A percentile compares a stretch with the other conserved stretches of the same genome.
Evolutionary conservation across 2,797 vertebrate genomes (phyloP).

Genomic region (Micrastur ruficollis): DNA sequence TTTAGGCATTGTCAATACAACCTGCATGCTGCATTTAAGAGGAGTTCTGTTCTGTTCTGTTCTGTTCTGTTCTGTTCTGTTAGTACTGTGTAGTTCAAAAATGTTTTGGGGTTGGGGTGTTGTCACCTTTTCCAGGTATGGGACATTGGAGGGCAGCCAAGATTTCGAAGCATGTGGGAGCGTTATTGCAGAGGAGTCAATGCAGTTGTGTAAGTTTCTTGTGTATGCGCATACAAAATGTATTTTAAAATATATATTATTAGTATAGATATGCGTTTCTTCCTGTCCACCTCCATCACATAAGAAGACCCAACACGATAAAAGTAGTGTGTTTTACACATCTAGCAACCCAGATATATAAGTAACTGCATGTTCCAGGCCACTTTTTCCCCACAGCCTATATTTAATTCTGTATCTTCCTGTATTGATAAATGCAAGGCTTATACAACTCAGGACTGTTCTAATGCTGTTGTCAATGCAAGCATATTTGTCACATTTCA

Average conservation of each 20-base stretch:
- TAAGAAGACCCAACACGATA: neutral
- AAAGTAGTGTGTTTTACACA: neutral
- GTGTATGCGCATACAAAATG: neutral
- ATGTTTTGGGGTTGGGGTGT: neutral
- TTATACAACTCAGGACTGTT: neutral
- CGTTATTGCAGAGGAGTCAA: constrained; percentile 76
- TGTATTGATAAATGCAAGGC: neutral
- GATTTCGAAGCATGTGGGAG: constrained; percentile 73
- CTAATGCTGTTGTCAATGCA: neutral
- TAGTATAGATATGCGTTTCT: neutral
- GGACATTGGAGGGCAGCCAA: constrained; percentile 73
- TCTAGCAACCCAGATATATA: neutral
- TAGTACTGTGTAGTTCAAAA: neutral
- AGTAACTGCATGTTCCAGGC: neutral
- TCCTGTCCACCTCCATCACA: neutral
- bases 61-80: neutral
- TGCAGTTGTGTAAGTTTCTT: constrained; percentile 71
- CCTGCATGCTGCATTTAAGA: neutral
- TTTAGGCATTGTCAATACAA: neutral
- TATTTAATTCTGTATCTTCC: neutral
- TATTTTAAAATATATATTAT: neutral
- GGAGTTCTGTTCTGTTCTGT: neutral
- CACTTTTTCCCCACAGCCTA: neutral
- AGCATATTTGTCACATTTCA: neutral
- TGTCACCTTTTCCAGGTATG: constrained; percentile 48